A percentile compares a stretch with the other conserved stretches of the same genome.
Conservation (phyloP, 2,113 vertebrate species). For the Oncorhynchus kisutch region DNA sequence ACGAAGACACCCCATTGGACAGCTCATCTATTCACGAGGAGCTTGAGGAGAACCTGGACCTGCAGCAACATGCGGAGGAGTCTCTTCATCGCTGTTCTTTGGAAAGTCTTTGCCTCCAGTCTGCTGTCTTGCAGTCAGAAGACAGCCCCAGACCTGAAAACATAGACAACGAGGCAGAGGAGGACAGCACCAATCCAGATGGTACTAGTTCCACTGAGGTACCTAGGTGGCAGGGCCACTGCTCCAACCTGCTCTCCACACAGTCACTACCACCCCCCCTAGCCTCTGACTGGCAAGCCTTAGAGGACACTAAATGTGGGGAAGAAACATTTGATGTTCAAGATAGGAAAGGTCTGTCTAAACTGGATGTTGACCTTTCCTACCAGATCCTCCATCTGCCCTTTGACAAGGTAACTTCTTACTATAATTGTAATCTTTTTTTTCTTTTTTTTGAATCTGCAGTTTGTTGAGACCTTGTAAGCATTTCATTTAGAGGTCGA, state of each 20-base stretch:
- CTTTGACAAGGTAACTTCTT: constrained; percentile 37
- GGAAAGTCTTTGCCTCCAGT: background rate
- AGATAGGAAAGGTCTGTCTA: background rate
- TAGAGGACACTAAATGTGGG: background rate
- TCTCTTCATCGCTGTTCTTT: constrained; percentile 17
- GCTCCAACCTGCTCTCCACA: background rate
- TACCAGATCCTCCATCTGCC: constrained; percentile 68
- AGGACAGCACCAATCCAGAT: constrained; percentile 1
- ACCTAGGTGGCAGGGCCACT: background rate
- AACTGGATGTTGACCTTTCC: constrained; percentile 11
- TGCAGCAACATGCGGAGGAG: background rate
- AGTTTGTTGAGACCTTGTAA: no score
- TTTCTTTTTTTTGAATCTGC: no score
- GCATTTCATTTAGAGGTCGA: no score
- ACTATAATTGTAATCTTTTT: no score
- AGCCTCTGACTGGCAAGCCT: background rate
- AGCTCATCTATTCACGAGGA: constrained; percentile 64
- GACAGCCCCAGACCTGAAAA: constrained; percentile 12
- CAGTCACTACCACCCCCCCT: background rate
- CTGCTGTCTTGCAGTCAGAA: background rate
- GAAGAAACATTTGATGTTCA: background rate
- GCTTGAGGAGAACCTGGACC: constrained; percentile 18
- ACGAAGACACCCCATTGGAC: constrained; percentile 61
- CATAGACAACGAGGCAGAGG: constrained; percentile 49
- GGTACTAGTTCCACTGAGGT: constrained; percentile 11